Evolutionary conservation across 92 coral and sea anemone genomes (phyloP).

Genomic region (Porites cylindrica): DNA sequence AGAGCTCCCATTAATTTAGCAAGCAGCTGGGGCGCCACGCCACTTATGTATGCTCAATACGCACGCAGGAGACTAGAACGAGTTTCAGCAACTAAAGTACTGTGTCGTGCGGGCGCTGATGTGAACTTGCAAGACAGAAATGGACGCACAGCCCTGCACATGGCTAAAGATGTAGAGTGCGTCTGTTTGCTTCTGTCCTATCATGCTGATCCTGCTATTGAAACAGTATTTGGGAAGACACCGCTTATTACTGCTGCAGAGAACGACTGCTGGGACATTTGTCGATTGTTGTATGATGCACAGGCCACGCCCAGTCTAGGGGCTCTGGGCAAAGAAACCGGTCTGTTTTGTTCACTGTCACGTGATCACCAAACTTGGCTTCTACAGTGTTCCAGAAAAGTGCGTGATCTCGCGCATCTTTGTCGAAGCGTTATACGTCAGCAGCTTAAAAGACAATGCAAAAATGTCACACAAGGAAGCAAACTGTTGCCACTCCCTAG

Average conservation of each 20-base stretch:
- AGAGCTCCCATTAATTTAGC: slow-evolving; percentile 73
- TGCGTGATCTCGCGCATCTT: slow-evolving; percentile 67
- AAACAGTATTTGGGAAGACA: slow-evolving; percentile 85
- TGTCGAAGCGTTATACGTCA: slow-evolving; percentile 77
- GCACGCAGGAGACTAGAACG: slow-evolving; percentile 71
- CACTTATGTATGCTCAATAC: slow-evolving; percentile 86
- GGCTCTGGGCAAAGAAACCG: slow-evolving; percentile 36
- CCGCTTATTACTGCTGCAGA: slow-evolving; percentile 82
- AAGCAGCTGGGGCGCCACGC: slow-evolving; percentile 82
- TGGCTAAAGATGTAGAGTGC: slow-evolving; percentile 76
- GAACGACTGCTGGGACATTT: slow-evolving; percentile 64
- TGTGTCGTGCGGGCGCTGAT: slow-evolving; percentile 72
- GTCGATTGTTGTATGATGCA: slow-evolving; percentile 34
- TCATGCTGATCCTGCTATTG: slow-evolving; percentile 76
- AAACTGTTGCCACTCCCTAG: slow-evolving; percentile 70
- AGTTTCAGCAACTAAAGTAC: slow-evolving; percentile 69
- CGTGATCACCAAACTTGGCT: slow-evolving; percentile 55
- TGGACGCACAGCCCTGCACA: slow-evolving; percentile 78
- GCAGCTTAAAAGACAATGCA: slow-evolving; percentile 46
- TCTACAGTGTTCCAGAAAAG: slow-evolving; percentile 56
- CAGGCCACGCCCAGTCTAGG: slow-evolving; percentile 49
- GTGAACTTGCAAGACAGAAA: slow-evolving; percentile 79
- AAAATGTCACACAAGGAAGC: slow-evolving; percentile 66
- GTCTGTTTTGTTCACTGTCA: slow-evolving; percentile 62
- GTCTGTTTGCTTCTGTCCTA: slow-evolving; percentile 65